Evolutionary conservation across 2,797 vertebrate genomes (phyloP).

Genomic region (Gymnodraco acuticeps): DNA sequence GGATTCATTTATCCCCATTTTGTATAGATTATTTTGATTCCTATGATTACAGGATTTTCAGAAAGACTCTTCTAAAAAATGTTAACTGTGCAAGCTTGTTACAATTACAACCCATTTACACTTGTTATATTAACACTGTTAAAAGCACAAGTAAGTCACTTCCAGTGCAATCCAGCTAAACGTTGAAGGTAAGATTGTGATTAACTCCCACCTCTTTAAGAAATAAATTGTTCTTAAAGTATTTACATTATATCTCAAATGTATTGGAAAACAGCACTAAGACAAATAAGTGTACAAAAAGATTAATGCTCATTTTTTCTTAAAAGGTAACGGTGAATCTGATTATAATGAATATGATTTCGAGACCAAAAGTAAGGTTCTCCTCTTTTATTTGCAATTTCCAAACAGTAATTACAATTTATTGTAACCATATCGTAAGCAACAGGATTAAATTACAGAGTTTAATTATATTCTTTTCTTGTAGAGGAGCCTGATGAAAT

Average conservation of each 20-base stretch:
- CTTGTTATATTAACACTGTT: too few relatives aligned
- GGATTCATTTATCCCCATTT: too few relatives aligned
- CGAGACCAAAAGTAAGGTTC: background rate
- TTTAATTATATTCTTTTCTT: background rate
- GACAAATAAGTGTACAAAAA: fast-evolving
- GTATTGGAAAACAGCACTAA: background rate
- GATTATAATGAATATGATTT: fast-evolving
- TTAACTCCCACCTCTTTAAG: background rate
- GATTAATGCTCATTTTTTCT: background rate
- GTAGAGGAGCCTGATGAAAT: background rate
- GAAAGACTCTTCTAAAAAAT: too few relatives aligned
- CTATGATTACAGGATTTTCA: too few relatives aligned
- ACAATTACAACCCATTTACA: too few relatives aligned
- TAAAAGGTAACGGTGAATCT: background rate
- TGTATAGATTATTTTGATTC: too few relatives aligned
- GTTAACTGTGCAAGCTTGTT: too few relatives aligned
- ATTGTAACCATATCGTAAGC: background rate
- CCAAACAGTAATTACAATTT: background rate
- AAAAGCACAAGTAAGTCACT: fast-evolving
- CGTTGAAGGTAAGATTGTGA: conserved; percentile 27
- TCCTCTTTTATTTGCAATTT: background rate
- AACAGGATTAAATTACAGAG: background rate
- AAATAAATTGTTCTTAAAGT: background rate
- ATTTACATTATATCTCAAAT: background rate
- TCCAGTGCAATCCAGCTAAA: background rate